These are phyloP conservation scores for Scyliorhinus canicula DNA, from an alignment of 2,797 vertebrate species.

Conservation along the genomic window DNA sequence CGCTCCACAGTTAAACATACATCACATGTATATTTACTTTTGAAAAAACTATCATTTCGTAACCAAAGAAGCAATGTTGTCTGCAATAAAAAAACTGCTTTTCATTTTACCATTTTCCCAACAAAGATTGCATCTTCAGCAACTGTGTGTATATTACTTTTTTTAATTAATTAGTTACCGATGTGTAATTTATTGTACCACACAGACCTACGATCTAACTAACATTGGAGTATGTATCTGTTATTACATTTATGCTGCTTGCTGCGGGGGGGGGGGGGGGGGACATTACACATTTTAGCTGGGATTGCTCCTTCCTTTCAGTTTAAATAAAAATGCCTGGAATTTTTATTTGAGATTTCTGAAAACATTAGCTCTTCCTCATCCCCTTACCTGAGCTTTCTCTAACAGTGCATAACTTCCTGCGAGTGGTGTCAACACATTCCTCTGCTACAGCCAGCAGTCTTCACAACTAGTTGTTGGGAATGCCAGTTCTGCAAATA, in stretches of 20 bases:
- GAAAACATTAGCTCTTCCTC: not conserved
- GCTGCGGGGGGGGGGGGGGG: too few species aligned
- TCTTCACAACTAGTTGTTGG: not conserved
- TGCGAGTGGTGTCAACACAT: not conserved
- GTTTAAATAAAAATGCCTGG: not conserved
- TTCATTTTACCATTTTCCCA: not conserved
- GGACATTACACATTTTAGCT: not conserved
- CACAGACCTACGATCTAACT: not conserved
- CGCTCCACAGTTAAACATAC: not conserved
- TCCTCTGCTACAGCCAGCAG: not conserved
- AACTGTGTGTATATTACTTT: not conserved
- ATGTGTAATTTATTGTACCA: not conserved
- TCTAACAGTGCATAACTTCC: not conserved
- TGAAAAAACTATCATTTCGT: not conserved
- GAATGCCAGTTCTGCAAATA: not conserved
- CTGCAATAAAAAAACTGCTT: not conserved
- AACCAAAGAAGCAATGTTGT: not conserved
- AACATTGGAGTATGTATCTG: not conserved
- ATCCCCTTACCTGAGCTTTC: not conserved
- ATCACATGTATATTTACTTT: not conserved
- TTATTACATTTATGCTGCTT: not conserved
- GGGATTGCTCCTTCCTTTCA: not conserved
- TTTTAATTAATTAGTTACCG: not conserved
- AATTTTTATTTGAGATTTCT: not conserved
- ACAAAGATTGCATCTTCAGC: not conserved